Percentiles rank a stretch among this genome's conserved stretches.
phyloP scores from a whole-genome alignment of 1,140 invertebrate genomes.

The Scaptomyza hsui region DNA sequence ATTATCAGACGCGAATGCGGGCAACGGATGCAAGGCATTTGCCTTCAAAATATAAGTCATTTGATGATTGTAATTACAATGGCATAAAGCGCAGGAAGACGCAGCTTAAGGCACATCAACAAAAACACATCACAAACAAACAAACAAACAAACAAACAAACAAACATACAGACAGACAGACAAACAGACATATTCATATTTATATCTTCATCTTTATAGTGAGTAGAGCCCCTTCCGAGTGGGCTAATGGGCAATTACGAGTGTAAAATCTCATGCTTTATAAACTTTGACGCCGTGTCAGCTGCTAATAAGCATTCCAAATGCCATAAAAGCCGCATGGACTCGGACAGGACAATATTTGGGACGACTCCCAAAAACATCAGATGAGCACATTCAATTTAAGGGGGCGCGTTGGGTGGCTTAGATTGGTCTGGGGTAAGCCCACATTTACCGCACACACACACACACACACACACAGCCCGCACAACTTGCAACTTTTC shows the following conservation, averaged over 20 bases:
- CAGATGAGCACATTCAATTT: constrained; percentile 1
- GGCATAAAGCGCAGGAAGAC: constrained; percentile 42
- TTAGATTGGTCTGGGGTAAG: no score
- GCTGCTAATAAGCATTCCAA: constrained; percentile 79
- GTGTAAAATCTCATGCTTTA: constrained; percentile 70
- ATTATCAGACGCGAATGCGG: constrained; percentile 46
- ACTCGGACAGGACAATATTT: constrained; percentile 5
- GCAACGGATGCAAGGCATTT: constrained; percentile 35
- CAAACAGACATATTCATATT: not conserved
- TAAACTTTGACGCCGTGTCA: constrained; percentile 73
- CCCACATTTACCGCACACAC: constrained; percentile 15
- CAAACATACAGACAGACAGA: not conserved
- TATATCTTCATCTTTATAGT: not conserved
- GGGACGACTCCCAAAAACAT: not conserved
- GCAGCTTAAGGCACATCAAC: constrained; percentile 36
- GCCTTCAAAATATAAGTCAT: constrained; percentile 44
- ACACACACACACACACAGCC: constrained; percentile 25
- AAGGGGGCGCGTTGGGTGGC: not conserved
- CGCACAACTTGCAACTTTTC: constrained; percentile 78
- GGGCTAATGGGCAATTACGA: constrained; percentile 75
- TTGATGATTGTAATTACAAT: constrained; percentile 53
- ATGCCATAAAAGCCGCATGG: constrained; percentile 77
- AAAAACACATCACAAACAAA: constrained; percentile 11
- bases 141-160: not conserved
- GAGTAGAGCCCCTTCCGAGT: not conserved